Conservation (phyloP, 2,888 invertebrate species). For the Aspidapion aeneum region DNA sequence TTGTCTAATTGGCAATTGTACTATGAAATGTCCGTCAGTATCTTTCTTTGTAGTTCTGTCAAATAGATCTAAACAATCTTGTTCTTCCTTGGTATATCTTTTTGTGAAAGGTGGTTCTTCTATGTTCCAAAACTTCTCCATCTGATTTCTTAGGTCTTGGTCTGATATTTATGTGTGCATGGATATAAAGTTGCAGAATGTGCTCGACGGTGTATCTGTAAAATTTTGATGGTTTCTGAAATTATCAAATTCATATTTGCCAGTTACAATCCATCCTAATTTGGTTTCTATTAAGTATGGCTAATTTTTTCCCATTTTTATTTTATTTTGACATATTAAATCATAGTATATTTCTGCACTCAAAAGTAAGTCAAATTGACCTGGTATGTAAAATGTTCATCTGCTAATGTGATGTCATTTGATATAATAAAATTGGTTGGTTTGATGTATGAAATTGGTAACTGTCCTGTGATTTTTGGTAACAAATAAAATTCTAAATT, state of each 20-base stretch:
- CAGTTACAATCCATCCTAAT: constrained; percentile 8
- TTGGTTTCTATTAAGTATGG: neutral
- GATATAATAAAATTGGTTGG: too few relatives aligned
- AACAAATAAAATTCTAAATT: neutral
- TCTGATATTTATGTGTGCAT: neutral
- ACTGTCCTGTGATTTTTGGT: too few relatives aligned
- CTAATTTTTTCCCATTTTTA: neutral
- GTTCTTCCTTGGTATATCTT: constrained; percentile 2
- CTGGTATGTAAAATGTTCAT: too few relatives aligned
- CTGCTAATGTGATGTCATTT: too few relatives aligned
- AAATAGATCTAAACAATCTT: constrained; percentile 9
- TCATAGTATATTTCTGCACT: constrained; percentile 6
- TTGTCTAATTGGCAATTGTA: neutral
- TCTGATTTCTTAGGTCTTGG: neutral
- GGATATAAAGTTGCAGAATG: neutral
- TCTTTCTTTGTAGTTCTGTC: neutral
- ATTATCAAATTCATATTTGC: too few relatives aligned
- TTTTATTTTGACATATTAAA: neutral
- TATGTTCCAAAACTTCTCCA: constrained; percentile 8
- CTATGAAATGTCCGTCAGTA: neutral
- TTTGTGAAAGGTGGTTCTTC: constrained; percentile 5
- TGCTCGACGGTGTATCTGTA: too few relatives aligned
- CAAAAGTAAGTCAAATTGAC: constrained; percentile 1
- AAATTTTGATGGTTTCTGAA: too few relatives aligned
- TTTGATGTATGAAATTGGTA: too few relatives aligned